phyloP scores from a whole-genome alignment of 2,888 invertebrate genomes.

The Tiphia femorata region DNA sequence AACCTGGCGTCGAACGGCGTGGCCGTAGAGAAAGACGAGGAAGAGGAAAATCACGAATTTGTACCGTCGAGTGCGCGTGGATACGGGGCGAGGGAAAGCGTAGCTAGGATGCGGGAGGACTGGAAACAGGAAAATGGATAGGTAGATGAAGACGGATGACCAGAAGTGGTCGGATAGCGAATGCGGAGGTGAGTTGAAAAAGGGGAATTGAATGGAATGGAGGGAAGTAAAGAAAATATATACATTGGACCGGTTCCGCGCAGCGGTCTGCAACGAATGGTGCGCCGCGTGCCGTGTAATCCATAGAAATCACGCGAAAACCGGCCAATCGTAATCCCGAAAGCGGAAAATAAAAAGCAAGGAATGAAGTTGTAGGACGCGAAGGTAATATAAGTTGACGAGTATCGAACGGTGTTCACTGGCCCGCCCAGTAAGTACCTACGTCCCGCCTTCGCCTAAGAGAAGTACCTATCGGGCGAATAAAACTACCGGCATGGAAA shows the following conservation, averaged over 20 bases:
- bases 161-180: too few relatives aligned
- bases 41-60: conserved; percentile 12
- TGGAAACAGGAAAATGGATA: neutral
- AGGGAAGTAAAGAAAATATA: neutral
- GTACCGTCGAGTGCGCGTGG: neutral
- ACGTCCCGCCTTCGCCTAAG: too few relatives aligned
- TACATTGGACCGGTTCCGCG: too few relatives aligned
- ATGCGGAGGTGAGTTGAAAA: neutral
- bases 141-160: neutral
- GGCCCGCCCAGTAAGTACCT: too few relatives aligned
- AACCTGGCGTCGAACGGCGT: neutral
- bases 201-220: neutral
- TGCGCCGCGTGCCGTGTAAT: neutral
- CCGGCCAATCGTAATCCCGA: too few relatives aligned
- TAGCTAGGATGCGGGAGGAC: neutral
- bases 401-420: too few relatives aligned
- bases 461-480: too few relatives aligned
- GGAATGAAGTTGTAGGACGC: too few relatives aligned
- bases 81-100: neutral
- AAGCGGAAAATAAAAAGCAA: too few relatives aligned
- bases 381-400: too few relatives aligned
- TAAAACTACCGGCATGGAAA: too few relatives aligned
- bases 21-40: conserved; percentile 3
- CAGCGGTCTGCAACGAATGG: neutral
- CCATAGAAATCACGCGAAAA: too few relatives aligned